Evolutionary conservation across 2,113 vertebrate genomes (phyloP).

Genomic region (Tiliqua scincoides): DNA sequence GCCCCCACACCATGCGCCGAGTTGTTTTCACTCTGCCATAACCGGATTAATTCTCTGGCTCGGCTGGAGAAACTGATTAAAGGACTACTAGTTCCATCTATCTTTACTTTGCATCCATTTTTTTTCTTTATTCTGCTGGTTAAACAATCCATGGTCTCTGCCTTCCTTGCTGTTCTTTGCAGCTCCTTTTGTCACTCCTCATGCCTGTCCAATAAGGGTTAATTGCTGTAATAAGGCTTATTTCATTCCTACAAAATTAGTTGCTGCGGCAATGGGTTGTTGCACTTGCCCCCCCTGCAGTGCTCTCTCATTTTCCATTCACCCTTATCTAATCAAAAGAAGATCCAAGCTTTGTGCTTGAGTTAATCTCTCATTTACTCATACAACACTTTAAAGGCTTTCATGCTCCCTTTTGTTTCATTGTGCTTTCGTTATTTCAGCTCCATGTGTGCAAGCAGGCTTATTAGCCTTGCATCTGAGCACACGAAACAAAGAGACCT

Average conservation of each 20-base stretch:
- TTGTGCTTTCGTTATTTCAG: accelerated
- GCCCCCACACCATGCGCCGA: background rate
- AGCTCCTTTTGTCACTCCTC: background rate
- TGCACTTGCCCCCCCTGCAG: background rate
- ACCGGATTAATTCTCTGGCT: slow-evolving; percentile 58
- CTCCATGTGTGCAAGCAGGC: accelerated
- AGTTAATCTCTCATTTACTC: slow-evolving; percentile 21
- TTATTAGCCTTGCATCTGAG: background rate
- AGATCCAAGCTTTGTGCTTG: background rate
- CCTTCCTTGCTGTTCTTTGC: background rate
- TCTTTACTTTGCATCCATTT: slow-evolving; percentile 57
- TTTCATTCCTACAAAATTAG: no score
- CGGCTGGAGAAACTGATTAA: slow-evolving; percentile 65
- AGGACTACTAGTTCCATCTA: slow-evolving; percentile 57
- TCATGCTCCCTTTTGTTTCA: background rate
- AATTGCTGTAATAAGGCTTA: background rate
- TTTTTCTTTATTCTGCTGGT: slow-evolving; percentile 31
- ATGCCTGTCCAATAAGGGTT: background rate
- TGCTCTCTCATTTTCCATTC: background rate
- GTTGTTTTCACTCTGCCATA: slow-evolving; percentile 33
- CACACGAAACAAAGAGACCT: background rate
- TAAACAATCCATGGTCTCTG: slow-evolving; percentile 33
- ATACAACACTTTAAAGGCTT: background rate
- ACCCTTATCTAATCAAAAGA: background rate
- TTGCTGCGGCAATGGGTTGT: background rate